These are phyloP conservation scores for Caenorhabditis panamensis DNA, from an alignment of 2,888 invertebrate genomes.

Conservation along the genomic window DNA sequence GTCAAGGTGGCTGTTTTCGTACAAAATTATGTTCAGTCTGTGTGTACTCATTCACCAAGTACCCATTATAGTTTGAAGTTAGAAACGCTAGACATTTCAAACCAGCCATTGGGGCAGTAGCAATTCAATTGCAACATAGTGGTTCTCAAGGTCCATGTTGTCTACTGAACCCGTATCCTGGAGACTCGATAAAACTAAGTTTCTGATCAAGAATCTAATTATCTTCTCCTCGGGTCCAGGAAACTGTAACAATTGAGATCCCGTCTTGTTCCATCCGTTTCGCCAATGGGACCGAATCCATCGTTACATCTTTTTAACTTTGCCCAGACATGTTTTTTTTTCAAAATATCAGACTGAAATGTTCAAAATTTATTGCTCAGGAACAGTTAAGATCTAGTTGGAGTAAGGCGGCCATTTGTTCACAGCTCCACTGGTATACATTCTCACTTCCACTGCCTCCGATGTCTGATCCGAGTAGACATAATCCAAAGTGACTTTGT, in stretches of 20 bases:
- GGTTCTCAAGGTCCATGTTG: conserved; percentile 2
- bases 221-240: no score
- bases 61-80: conserved; percentile 32
- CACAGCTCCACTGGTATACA: no score
- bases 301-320: no score
- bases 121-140: conserved; percentile 46
- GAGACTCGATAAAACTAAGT: conserved; percentile 46
- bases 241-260: conserved; percentile 35
- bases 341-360: no score
- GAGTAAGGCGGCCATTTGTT: no score
- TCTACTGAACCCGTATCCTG: conserved; percentile 26
- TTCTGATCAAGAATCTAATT: not conserved
- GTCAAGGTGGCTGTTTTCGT: conserved; percentile 4
- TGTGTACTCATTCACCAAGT: conserved; percentile 30
- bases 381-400: no score
- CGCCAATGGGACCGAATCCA: conserved; percentile 38
- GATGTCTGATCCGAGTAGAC: no score
- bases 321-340: no score
- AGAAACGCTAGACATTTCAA: conserved; percentile 22
- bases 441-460: no score
- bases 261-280: conserved; percentile 21
- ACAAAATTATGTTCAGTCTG: conserved; percentile 32
- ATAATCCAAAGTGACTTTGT: no score
- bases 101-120: conserved; percentile 45
- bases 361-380: no score